Base-by-base conservation (phyloP, 2,113 vertebrate genomes). In the Phylloscopus trochiloides region DNA sequence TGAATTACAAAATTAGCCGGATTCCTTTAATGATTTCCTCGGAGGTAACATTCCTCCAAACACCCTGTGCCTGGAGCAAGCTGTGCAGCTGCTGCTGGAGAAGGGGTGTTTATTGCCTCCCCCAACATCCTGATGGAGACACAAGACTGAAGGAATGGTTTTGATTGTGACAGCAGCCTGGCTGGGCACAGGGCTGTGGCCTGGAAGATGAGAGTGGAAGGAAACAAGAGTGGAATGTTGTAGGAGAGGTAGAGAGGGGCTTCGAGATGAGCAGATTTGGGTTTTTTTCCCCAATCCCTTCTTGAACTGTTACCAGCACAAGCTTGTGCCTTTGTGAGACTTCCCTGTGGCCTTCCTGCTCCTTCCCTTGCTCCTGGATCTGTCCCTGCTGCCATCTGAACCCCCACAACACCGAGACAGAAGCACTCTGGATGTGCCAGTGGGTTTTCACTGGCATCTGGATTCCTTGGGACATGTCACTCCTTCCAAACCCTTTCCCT, bases 1-100 rank as follows among this genome's bases (percentile, higher is more conserved):
- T 97, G 97, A 98, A 98, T 95, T 93, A 87, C 96, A 96, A 95
- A 98, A 98, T 98, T 96, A 97, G 74, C 59, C 40, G 22, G 31
- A 21, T 96, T 90, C 82, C 96, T 98, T 97, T 97, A 97, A 96
- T 94, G 71, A 96, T 95, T 95, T 96, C 87, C 96, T 96, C 63
- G 7, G 59, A 76, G 86, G 92, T 96, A 93, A 79, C 38, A 26
- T 88, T 86, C 55, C 85, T 92, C 62, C 73, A 17, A 57, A 92
- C 79, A 94, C 88, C 62, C 58, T 13, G 72, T 74, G 75, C 84
- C 85, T 84, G 85, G 83, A 52, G 88, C 75, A 54, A 45, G 79
- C 94, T 92, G 83, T 78, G 95, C 48, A 51, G 61, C 78, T 97
- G 93, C 91, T 71, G 9, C 38, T 72, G 55, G 79, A 47, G 83